phyloP scores from a whole-genome alignment of 2,113 vertebrate genomes.

The Petromus typicus region DNA sequence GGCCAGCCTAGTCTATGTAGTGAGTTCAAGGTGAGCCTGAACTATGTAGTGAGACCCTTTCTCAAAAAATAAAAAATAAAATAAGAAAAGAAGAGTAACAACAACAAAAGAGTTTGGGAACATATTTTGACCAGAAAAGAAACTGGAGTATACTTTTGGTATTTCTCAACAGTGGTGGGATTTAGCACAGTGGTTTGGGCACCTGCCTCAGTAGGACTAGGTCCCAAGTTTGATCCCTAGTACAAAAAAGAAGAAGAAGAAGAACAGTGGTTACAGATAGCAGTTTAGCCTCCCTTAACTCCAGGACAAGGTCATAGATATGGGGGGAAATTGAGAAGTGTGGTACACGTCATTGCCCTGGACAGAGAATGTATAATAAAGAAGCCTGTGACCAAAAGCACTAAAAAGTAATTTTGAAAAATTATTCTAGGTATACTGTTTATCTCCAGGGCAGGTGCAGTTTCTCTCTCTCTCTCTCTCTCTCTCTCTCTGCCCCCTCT shows the following conservation, averaged over 20 bases:
- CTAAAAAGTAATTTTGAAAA: background rate
- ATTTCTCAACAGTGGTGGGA: background rate
- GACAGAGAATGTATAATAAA: background rate
- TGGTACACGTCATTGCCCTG: background rate
- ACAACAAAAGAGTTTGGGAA: background rate
- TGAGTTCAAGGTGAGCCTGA: background rate
- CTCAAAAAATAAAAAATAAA: background rate
- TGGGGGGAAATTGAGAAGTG: background rate
- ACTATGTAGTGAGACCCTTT: background rate
- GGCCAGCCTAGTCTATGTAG: background rate
- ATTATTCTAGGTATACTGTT: background rate
- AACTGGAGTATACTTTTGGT: slow-evolving; percentile 3
- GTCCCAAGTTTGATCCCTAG: no score
- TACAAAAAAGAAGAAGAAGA: no score
- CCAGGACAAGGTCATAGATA: background rate
- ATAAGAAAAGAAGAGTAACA: no score
- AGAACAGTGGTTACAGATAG: background rate
- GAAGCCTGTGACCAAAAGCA: background rate
- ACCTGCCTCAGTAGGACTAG: no score
- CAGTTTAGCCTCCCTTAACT: background rate
- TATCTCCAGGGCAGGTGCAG: background rate
- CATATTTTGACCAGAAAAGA: slow-evolving; percentile 8
- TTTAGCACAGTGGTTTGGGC: no score
- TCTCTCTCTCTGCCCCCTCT: background rate
- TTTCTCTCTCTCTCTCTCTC: no score